Conservation (phyloP, 2,888 invertebrate species). For the Eutolmus rufibarbis region DNA sequence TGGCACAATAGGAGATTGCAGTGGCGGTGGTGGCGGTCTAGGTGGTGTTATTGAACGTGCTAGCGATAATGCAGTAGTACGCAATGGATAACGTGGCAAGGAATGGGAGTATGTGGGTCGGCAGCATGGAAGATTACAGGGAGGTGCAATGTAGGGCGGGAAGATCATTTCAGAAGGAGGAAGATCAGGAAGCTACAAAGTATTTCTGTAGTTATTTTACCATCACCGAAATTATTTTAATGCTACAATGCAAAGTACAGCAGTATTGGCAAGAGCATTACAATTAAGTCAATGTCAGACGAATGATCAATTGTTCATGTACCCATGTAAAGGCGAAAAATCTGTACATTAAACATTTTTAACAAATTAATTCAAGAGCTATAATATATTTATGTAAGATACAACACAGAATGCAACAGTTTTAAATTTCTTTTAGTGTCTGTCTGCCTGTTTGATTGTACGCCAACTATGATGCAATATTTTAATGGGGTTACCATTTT, state of each 20-base stretch:
- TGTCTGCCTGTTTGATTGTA: too few species aligned
- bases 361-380: too few species aligned
- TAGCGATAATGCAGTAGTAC: slow-evolving; percentile 52
- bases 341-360: too few species aligned
- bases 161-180: slow-evolving; percentile 61
- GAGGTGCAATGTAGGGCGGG: slow-evolving; percentile 61
- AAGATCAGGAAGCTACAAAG: slow-evolving; percentile 58
- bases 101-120: slow-evolving; percentile 54
- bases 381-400: too few species aligned
- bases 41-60: slow-evolving; percentile 55
- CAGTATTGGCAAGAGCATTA: neutral
- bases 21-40: slow-evolving; percentile 46
- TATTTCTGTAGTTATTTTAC: slow-evolving; percentile 21
- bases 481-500: too few species aligned
- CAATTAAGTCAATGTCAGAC: neutral
- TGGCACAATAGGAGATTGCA: slow-evolving; percentile 48
- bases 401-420: too few species aligned
- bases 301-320: neutral
- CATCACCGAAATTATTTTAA: slow-evolving; percentile 23
- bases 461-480: too few species aligned
- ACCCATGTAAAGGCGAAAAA: neutral
- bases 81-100: slow-evolving; percentile 55
- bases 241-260: neutral
- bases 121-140: slow-evolving; percentile 61
- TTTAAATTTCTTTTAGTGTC: too few species aligned